Evolutionary conservation across 2,797 vertebrate species (phyloP).

Genomic region (Sebastes melanostomus): DNA sequence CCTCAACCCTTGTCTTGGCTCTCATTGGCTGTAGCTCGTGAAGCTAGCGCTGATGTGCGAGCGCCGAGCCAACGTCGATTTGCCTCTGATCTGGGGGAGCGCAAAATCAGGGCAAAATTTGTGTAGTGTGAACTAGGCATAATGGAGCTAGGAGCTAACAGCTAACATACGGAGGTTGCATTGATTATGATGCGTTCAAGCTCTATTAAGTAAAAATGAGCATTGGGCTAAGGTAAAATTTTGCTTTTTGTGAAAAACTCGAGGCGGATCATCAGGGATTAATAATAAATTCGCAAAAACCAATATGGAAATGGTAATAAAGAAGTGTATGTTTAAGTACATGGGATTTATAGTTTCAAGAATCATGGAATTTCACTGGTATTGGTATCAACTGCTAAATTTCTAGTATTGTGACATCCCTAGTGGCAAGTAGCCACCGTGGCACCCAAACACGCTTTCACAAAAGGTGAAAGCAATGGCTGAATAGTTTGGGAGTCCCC

Average conservation of each 20-base stretch:
- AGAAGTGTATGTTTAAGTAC: background rate
- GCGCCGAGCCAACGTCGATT: too few relatives aligned
- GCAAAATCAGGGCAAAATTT: too few relatives aligned
- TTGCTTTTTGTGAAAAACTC: background rate
- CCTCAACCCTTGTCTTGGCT: too few relatives aligned
- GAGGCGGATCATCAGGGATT: background rate
- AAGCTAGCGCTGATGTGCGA: too few relatives aligned
- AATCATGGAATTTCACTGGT: background rate
- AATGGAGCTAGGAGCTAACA: too few relatives aligned
- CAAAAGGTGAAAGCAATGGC: background rate
- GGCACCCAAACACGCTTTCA: slow-evolving; percentile 6
- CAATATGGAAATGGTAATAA: background rate
- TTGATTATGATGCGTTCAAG: background rate
- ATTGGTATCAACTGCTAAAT: background rate
- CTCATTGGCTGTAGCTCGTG: too few relatives aligned
- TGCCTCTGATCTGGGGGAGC: too few relatives aligned
- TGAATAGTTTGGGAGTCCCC: background rate
- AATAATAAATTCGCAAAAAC: background rate
- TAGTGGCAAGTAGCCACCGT: background rate
- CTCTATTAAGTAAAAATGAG: background rate
- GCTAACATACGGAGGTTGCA: too few relatives aligned
- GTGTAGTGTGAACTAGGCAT: too few relatives aligned
- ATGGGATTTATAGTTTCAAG: background rate
- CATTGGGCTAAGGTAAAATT: background rate
- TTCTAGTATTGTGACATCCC: background rate